Evolutionary conservation across 1,140 invertebrate genomes (phyloP), one percentile per base, ranked within the genome.

Genomic region (Drosophila ambigua): DNA sequence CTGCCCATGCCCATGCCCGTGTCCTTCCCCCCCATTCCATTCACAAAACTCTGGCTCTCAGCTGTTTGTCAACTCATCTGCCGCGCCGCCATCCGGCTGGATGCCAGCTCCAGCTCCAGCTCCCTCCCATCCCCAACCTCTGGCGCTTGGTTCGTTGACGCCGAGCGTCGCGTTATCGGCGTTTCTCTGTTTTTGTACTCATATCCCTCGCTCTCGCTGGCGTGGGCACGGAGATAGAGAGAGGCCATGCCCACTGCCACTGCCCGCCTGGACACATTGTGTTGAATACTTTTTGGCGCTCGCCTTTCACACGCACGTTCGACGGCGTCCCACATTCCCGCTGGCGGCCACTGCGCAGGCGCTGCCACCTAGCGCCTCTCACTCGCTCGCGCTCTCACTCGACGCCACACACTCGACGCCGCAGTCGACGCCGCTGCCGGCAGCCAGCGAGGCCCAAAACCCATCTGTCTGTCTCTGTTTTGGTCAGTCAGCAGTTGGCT

Each of bases 401-500:
- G 31, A 39, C 9, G 35, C 35, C 26, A 28, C 26, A 28, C 26
- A 28, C 15, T 8, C 45, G 54, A 49, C 48, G 72, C 31, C 64
- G 65, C 74, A 57, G 83, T 77, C 83, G 75, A 64, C 78, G 71
- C 65, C 62, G 51, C 58, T 50, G 52, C 76, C 41, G 80, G 41
- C 61, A 44, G 23, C 68, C 61, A 44, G 16, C 68, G 57, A 59
- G 60, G 80, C 61, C 72, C 81, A 91, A 91, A 91, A 91, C 85
- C 67, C 79, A 80, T 60, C 90, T 85, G 84, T 79, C 74, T 71
- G 79, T 91, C 89, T 91, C 90, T 91, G 90, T 91, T 91, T 91
- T 91, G 90, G 90, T 91, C 90, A 91, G 90, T 91, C 89, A 91
- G 89, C 90, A 91, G 84, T 91, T 91, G 88, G 81, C 82, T 85